Percentiles rank a stretch among this genome's conserved stretches.
Evolutionary conservation across 1,140 invertebrate genomes (phyloP).

Genomic region (Doryteuthis pealeii): DNA sequence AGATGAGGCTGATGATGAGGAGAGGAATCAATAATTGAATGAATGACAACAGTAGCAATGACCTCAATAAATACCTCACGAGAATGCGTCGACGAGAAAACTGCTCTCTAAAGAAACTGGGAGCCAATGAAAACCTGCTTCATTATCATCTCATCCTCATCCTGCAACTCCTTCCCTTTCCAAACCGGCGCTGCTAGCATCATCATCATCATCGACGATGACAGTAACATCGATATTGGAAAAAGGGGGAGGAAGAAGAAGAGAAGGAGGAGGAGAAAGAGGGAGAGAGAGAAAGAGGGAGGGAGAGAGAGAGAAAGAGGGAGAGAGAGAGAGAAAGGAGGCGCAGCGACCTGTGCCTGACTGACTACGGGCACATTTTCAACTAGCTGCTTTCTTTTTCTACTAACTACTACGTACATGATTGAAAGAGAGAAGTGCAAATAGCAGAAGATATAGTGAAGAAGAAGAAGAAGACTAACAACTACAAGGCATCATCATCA

Average conservation of each 20-base stretch:
- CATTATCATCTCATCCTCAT: not conserved
- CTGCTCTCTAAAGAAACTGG: not conserved
- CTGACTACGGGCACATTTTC: too few relatives aligned
- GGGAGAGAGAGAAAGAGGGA: not conserved
- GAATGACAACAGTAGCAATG: constrained; percentile 15
- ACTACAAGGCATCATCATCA: too few relatives aligned
- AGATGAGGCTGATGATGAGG: constrained; percentile 11
- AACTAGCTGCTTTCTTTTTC: too few relatives aligned
- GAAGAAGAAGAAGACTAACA: too few relatives aligned
- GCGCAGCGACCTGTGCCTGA: too few relatives aligned
- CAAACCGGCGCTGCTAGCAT: not conserved
- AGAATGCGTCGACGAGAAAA: not conserved
- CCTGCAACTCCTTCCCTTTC: not conserved
- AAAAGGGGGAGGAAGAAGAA: not conserved
- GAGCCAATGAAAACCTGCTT: constrained; percentile 6
- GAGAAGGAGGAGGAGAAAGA: not conserved
- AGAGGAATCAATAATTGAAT: constrained; percentile 15
- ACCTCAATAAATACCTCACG: constrained; percentile 16
- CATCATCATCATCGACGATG: too few relatives aligned
- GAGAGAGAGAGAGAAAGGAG: too few relatives aligned
- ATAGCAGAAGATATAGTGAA: too few relatives aligned
- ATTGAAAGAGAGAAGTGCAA: too few relatives aligned
- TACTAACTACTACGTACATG: too few relatives aligned
- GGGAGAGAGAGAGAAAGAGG: not conserved
- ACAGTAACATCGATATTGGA: not conserved